Evolutionary conservation across 2,113 vertebrate genomes (phyloP).

Genomic region (Istiophorus platypterus): DNA sequence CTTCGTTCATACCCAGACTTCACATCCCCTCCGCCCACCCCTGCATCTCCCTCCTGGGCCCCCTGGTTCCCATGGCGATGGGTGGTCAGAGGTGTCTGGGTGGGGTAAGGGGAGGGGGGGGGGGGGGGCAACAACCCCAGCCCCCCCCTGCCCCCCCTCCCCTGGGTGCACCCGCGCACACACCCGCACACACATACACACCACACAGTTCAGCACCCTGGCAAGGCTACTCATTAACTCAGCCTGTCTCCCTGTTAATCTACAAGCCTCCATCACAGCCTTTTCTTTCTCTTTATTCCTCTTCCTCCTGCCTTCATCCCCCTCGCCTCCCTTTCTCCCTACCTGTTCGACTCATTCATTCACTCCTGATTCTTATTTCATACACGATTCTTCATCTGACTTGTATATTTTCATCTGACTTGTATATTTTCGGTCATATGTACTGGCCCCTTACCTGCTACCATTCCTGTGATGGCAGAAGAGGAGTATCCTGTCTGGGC

Average conservation of each 20-base stretch:
- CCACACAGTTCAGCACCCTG: constrained; percentile 64
- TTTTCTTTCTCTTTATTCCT: constrained; percentile 24
- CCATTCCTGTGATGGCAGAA: constrained; percentile 93
- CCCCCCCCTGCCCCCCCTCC: constrained; percentile 77
- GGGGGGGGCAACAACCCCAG: constrained; percentile 79
- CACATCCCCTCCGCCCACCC: constrained; percentile 64
- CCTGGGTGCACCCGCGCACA: constrained; percentile 46
- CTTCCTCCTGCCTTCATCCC: constrained; percentile 9
- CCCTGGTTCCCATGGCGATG: constrained; percentile 85
- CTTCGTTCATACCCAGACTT: constrained; percentile 63
- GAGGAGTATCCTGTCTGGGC: constrained; percentile 90
- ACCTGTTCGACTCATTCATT: not conserved
- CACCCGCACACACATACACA: constrained; percentile 39
- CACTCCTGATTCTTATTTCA: not conserved
- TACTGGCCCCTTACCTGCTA: constrained; percentile 86
- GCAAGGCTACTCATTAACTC: constrained; percentile 84
- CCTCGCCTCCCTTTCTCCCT: constrained; percentile 6
- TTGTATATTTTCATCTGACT: not conserved
- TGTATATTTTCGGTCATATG: not conserved
- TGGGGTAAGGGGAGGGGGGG: constrained; percentile 35
- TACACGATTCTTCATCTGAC: not conserved
- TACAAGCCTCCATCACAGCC: constrained; percentile 63
- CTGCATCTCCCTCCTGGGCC: constrained; percentile 76
- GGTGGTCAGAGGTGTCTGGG: constrained; percentile 81
- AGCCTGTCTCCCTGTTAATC: constrained; percentile 80